These are phyloP conservation scores for Electrophaes corylata DNA, from an alignment of 2,888 invertebrate species.

Conservation along the genomic window DNA sequence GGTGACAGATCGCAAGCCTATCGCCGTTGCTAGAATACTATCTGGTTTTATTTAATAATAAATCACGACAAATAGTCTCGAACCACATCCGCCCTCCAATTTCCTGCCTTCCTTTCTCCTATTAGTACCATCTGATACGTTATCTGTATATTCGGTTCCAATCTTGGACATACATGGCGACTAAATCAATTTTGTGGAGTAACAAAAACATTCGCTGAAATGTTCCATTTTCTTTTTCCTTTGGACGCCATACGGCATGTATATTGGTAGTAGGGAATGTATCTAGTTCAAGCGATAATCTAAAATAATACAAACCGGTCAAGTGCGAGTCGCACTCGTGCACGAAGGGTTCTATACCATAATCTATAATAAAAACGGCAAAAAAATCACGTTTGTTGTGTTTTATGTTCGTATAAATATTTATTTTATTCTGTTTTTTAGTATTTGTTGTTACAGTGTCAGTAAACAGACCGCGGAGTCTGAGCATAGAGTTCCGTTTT, in stretches of 20 bases:
- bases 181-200: slow-evolving; percentile 37
- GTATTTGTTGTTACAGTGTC: too few relatives aligned
- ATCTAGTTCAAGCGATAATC: slow-evolving; percentile 14
- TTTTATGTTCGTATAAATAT: too few relatives aligned
- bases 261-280: slow-evolving; percentile 39
- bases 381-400: too few relatives aligned
- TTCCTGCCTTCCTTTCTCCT: neutral
- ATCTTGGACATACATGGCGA: slow-evolving; percentile 29
- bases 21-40: too few relatives aligned
- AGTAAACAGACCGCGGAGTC: too few relatives aligned
- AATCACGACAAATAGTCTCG: neutral
- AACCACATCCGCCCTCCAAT: neutral
- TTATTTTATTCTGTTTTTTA: too few relatives aligned
- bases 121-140: slow-evolving; percentile 35
- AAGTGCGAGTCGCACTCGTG: too few relatives aligned
- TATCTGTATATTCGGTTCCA: slow-evolving; percentile 26
- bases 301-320: neutral
- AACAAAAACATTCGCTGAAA: slow-evolving; percentile 60
- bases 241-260: slow-evolving; percentile 47
- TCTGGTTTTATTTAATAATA: neutral
- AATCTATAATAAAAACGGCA: too few relatives aligned
- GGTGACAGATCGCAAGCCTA: too few relatives aligned
- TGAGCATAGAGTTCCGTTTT: too few relatives aligned
- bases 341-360: too few relatives aligned
- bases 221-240: slow-evolving; percentile 54